Percentiles rank a stretch among this genome's conserved stretches.
Evolutionary conservation across 1,140 invertebrate species (phyloP).

Genomic region (Aphis craccivora): DNA sequence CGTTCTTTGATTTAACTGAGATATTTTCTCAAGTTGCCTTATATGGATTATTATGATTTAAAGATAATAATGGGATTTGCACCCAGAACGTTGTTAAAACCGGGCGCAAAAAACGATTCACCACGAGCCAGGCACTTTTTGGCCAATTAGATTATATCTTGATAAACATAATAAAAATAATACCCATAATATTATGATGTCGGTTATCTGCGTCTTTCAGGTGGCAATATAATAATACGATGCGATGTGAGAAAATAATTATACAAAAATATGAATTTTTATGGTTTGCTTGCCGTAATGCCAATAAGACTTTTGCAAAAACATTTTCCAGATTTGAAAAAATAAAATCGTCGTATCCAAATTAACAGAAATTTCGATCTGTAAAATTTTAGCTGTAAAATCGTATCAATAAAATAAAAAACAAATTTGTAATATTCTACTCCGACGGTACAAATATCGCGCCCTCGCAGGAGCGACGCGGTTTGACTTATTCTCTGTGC

Average conservation of each 20-base stretch:
- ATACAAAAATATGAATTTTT: not conserved
- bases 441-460: not conserved
- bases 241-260: not conserved
- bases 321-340: not conserved
- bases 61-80: not conserved
- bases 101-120: not conserved
- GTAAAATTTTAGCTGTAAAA: not conserved
- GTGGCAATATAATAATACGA: not conserved
- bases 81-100: not conserved
- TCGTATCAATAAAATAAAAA: not conserved
- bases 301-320: not conserved
- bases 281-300: not conserved
- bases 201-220: not conserved
- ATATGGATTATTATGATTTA: not conserved
- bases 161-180: not conserved
- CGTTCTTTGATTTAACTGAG: not conserved
- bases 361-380: not conserved
- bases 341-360: not conserved
- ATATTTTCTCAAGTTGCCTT: too few species aligned
- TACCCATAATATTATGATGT: not conserved
- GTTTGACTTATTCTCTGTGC: not conserved
- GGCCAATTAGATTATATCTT: not conserved
- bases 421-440: not conserved
- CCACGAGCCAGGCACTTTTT: not conserved
- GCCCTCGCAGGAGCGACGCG: not conserved